These are phyloP conservation scores for Trichogramma evanescens DNA, from an alignment of 2,888 invertebrate genomes.

Conservation along the genomic window DNA sequence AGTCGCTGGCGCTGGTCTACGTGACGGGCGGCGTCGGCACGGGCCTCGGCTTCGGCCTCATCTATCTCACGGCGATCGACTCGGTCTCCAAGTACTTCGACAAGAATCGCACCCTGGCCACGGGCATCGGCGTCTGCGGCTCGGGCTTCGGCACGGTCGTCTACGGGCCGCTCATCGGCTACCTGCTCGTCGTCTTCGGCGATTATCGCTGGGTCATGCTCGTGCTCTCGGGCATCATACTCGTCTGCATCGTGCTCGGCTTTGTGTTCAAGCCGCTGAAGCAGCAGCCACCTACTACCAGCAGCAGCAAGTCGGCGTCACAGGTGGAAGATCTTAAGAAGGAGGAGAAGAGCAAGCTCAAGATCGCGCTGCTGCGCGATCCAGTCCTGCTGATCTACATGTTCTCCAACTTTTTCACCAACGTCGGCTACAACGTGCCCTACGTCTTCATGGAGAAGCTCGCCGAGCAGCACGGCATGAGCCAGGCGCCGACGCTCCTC, in stretches of 20 bases:
- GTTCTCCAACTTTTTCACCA: slow-evolving; percentile 89
- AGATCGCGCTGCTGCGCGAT: slow-evolving; percentile 76
- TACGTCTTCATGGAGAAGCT: slow-evolving; percentile 69
- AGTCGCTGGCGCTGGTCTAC: slow-evolving; percentile 76
- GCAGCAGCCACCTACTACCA: slow-evolving; percentile 11
- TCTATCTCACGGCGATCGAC: slow-evolving; percentile 96
- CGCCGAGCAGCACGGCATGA: slow-evolving; percentile 53
- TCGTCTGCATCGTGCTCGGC: slow-evolving; percentile 85
- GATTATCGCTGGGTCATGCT: slow-evolving; percentile 86
- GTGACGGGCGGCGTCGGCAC: slow-evolving; percentile 91
- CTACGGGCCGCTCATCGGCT: slow-evolving; percentile 74
- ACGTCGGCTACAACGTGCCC: slow-evolving; percentile 90
- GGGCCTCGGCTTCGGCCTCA: slow-evolving; percentile 89
- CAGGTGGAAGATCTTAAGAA: no score
- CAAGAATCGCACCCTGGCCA: slow-evolving; percentile 86
- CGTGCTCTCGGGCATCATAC: slow-evolving; percentile 74
- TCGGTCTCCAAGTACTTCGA: slow-evolving; percentile 98
- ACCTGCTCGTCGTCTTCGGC: slow-evolving; percentile 63
- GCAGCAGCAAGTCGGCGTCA: no score
- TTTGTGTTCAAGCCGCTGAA: slow-evolving; percentile 81
- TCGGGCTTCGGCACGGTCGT: slow-evolving; percentile 93
- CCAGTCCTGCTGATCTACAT: slow-evolving; percentile 84
- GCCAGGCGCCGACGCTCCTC: slow-evolving; percentile 52
- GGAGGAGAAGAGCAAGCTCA: slow-evolving; percentile 65
- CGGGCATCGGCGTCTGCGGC: slow-evolving; percentile 92